Conservation (phyloP, 2,888 invertebrate genomes). For the Orthonychiurus folsomi region DNA sequence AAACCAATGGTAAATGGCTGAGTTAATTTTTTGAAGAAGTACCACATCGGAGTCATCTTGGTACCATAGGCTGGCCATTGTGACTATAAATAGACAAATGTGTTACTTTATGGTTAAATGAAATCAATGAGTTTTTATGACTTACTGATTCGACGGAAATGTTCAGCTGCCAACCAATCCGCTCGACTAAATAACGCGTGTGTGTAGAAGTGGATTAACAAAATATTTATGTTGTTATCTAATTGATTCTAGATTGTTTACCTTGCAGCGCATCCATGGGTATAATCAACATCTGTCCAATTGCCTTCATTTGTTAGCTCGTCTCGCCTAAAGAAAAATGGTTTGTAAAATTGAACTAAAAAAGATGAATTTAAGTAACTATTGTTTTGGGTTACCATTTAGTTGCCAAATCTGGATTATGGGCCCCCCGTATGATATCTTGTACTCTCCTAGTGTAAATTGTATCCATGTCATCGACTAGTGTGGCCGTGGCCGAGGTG, state of each 20-base stretch:
- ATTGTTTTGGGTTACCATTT: slow-evolving; percentile 3
- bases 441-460: background rate
- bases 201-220: background rate
- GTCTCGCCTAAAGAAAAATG: slow-evolving; percentile 5
- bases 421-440: background rate
- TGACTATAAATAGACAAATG: background rate
- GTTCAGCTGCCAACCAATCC: slow-evolving; percentile 17
- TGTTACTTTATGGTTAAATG: background rate
- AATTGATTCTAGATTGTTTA: slow-evolving; percentile 4
- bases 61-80: slow-evolving; percentile 9
- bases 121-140: background rate
- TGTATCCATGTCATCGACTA: background rate
- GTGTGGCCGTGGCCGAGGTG: too few species aligned
- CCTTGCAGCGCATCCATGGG: slow-evolving; percentile 17
- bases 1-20: slow-evolving; percentile 15
- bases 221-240: background rate
- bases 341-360: background rate
- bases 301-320: slow-evolving; percentile 14
- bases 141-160: slow-evolving; percentile 14
- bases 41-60: slow-evolving; percentile 10
- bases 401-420: background rate
- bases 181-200: slow-evolving; percentile 11
- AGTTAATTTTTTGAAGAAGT: background rate
- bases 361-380: too few species aligned
- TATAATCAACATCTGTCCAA: slow-evolving; percentile 20